Evolutionary conservation across 2,888 invertebrate species (phyloP).

Genomic region (Hypomecis punctinalis): DNA sequence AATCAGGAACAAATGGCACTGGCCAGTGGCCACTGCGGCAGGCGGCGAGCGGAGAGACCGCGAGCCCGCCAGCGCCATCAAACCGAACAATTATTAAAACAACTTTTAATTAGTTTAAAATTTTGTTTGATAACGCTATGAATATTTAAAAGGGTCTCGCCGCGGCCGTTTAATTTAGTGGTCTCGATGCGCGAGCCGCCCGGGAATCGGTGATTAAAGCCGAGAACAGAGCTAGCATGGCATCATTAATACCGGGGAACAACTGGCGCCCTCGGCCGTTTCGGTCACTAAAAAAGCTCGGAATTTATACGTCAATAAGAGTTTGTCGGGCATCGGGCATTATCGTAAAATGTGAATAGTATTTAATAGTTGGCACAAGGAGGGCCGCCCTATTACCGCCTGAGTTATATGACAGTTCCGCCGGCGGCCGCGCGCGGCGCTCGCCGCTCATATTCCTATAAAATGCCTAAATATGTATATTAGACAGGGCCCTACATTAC

Average conservation of each 20-base stretch:
- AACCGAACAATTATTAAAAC: conserved; percentile 68
- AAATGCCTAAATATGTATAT: conserved; percentile 43
- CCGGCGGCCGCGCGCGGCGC: conserved; percentile 39
- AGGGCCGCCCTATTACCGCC: conserved; percentile 78
- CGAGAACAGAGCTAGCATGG: conserved; percentile 75
- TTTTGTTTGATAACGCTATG: conserved; percentile 81
- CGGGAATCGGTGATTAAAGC: conserved; percentile 70
- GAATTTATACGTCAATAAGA: conserved; percentile 82
- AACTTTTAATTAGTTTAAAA: conserved; percentile 82
- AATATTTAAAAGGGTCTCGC: conserved; percentile 77
- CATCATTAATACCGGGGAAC: conserved; percentile 76
- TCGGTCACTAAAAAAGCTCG: conserved; percentile 63
- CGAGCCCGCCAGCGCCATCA: conserved; percentile 36
- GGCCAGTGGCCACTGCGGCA: neutral
- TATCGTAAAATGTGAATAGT: conserved; percentile 80
- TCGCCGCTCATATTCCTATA: conserved; percentile 29
- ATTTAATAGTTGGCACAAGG: conserved; percentile 81
- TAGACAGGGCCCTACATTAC: conserved; percentile 25
- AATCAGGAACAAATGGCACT: too few relatives aligned
- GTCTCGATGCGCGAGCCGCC: conserved; percentile 56
- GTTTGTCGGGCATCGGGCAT: conserved; percentile 76
- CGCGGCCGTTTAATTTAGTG: conserved; percentile 79
- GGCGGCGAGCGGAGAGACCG: neutral
- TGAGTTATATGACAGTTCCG: conserved; percentile 79
- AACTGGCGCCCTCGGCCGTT: conserved; percentile 80